Percentiles rank a stretch among this genome's conserved stretches.
Conservation (phyloP, 2,113 vertebrate species). For the Otocyon megalotis region DNA sequence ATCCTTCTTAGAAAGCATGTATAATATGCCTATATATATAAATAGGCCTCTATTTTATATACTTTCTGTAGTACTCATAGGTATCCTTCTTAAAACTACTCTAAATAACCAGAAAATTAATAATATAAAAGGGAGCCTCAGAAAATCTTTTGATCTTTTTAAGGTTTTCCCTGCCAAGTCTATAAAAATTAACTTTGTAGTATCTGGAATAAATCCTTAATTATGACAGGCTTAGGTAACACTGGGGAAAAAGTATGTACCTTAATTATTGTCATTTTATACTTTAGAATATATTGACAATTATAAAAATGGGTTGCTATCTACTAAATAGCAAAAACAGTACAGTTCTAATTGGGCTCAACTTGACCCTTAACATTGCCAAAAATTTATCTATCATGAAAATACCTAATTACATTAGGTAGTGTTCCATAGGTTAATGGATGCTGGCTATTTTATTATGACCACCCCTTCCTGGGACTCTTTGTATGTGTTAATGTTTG, state of each 20-base stretch:
- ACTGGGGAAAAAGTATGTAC: background rate
- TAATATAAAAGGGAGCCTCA: background rate
- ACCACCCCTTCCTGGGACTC: slow-evolving; percentile 33
- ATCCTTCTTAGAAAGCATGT: background rate
- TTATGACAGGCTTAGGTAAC: background rate
- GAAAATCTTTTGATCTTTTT: slow-evolving; percentile 11
- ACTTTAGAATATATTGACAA: slow-evolving; percentile 62
- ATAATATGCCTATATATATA: background rate
- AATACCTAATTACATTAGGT: slow-evolving; percentile 23
- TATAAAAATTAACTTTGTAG: slow-evolving; percentile 24
- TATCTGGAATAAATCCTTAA: background rate
- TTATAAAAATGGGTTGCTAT: slow-evolving; percentile 66
- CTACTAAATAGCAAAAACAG: slow-evolving; percentile 61
- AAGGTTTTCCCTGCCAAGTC: background rate
- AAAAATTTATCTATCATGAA: slow-evolving; percentile 38
- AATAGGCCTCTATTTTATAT: background rate
- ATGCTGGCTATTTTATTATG: slow-evolving; percentile 26
- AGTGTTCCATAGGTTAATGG: slow-evolving; percentile 39
- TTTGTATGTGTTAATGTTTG: slow-evolving; percentile 64
- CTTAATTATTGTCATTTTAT: slow-evolving; percentile 32
- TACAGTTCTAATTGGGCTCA: slow-evolving; percentile 58
- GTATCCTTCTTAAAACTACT: background rate
- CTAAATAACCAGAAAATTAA: background rate
- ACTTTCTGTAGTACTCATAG: background rate
- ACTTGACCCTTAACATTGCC: slow-evolving; percentile 60